These are phyloP conservation scores for Emydura subglobosa DNA, from an alignment of 2,113 vertebrate species.

Conservation along the genomic window DNA sequence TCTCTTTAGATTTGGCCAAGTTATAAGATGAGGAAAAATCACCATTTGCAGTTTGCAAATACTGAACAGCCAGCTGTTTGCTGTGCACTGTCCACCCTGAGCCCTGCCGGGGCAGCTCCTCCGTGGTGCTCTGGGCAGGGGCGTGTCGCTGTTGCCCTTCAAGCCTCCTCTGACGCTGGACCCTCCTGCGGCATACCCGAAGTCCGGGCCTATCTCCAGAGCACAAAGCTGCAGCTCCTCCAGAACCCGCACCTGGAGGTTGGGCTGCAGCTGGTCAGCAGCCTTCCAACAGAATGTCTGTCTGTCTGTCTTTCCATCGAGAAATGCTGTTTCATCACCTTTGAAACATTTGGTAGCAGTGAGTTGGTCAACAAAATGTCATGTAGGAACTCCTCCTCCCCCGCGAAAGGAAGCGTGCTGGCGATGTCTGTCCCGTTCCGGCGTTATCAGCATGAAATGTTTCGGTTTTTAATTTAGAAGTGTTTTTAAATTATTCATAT, in stretches of 20 bases:
- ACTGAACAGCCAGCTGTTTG: background rate
- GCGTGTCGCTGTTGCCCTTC: background rate
- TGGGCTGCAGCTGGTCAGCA: too few relatives aligned
- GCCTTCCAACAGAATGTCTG: too few relatives aligned
- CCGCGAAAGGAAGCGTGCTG: background rate
- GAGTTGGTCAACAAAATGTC: background rate
- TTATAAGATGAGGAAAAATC: background rate
- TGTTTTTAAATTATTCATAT: background rate
- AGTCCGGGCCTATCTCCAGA: too few relatives aligned
- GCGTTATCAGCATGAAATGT: accelerated
- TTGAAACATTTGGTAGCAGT: background rate
- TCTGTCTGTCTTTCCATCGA: too few relatives aligned
- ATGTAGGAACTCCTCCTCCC: background rate
- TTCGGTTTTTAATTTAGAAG: background rate
- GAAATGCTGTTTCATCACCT: background rate
- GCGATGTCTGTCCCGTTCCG: background rate
- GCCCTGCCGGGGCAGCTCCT: background rate
- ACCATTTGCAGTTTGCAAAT: background rate
- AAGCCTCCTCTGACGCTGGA: background rate
- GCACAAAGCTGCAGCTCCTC: too few relatives aligned
- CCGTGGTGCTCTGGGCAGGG: background rate
- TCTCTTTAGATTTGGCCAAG: background rate
- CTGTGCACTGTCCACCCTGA: background rate
- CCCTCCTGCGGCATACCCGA: too few relatives aligned
- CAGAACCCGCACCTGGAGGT: too few relatives aligned